Conservation (phyloP, 1,140 invertebrate species). For the Papilio glaucus region DNA sequence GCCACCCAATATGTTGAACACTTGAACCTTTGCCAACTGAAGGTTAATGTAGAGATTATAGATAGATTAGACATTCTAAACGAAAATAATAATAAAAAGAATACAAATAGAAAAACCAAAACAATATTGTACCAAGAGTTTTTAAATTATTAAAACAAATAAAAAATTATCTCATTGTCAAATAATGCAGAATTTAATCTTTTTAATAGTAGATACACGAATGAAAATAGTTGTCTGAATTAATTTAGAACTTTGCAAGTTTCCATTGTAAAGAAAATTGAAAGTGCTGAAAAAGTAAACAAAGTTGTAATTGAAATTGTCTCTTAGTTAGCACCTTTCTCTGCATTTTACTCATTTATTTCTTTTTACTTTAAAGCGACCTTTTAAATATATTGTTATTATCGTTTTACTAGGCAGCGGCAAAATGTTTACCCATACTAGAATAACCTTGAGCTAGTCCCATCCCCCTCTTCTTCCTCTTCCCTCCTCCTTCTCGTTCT, state of each 20-base stretch:
- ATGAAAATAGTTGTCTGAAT: conserved; percentile 19
- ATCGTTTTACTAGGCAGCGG: too few species aligned
- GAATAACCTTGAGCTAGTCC: too few species aligned
- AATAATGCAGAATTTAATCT: background rate
- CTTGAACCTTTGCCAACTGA: too few species aligned
- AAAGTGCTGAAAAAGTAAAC: conserved; percentile 18
- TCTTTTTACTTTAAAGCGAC: background rate
- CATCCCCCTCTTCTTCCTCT: too few species aligned
- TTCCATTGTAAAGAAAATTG: conserved; percentile 9
- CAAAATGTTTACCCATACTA: too few species aligned
- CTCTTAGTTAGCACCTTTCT: conserved; percentile 17
- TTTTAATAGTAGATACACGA: background rate
- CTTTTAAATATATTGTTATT: conserved; percentile 2
- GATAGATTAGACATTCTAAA: background rate
- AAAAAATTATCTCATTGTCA: background rate
- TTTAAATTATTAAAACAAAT: too few species aligned
- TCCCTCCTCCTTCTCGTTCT: too few species aligned
- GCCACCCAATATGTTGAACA: too few species aligned
- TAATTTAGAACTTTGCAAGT: conserved; percentile 10
- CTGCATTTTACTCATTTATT: background rate
- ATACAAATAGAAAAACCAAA: background rate
- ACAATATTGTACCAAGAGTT: too few species aligned
- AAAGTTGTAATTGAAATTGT: conserved; percentile 19
- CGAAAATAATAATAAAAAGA: background rate
- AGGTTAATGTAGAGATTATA: too few species aligned